These are phyloP conservation scores for Pygmarrhopalites habei DNA, from an alignment of 1,140 invertebrate species.

Conservation along the genomic window DNA sequence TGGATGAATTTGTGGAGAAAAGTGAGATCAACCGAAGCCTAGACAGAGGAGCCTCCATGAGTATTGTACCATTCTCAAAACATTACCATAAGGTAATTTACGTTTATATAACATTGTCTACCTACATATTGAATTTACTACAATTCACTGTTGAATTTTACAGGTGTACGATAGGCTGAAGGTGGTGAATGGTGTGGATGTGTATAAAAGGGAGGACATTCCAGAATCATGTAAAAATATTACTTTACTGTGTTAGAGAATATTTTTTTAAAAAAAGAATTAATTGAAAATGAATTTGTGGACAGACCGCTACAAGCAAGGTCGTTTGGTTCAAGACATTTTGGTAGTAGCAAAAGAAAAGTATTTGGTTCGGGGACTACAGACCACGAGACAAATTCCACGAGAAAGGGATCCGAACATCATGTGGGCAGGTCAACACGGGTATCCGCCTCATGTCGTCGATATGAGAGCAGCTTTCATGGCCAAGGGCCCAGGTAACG, in stretches of 20 bases:
- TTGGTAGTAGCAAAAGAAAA: slow-evolving; percentile 40
- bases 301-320: slow-evolving; percentile 43
- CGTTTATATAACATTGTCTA: not conserved
- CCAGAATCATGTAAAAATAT: slow-evolving; percentile 43
- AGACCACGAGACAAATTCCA: slow-evolving; percentile 24
- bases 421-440: slow-evolving; percentile 41
- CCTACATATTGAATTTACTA: not conserved
- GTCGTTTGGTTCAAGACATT: slow-evolving; percentile 40
- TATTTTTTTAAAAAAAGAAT: too few species aligned
- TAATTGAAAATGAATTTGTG: too few species aligned
- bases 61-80: slow-evolving; percentile 42
- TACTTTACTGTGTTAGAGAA: too few species aligned
- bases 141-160: not conserved
- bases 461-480: slow-evolving; percentile 46
- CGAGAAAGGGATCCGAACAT: slow-evolving; percentile 12
- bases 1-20: slow-evolving; percentile 40
- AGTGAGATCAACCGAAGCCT: slow-evolving; percentile 40
- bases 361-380: slow-evolving; percentile 28
- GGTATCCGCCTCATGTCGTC: slow-evolving; percentile 42
- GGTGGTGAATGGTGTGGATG: slow-evolving; percentile 38
- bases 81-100: slow-evolving; percentile 38
- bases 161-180: slow-evolving; percentile 42
- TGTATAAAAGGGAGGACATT: slow-evolving; percentile 43
- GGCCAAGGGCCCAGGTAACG: slow-evolving; percentile 43
- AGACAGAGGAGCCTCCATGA: slow-evolving; percentile 41